phyloP scores from a whole-genome alignment of 64 coral and sea anemone genomes.

The Montipora efflorescens region DNA sequence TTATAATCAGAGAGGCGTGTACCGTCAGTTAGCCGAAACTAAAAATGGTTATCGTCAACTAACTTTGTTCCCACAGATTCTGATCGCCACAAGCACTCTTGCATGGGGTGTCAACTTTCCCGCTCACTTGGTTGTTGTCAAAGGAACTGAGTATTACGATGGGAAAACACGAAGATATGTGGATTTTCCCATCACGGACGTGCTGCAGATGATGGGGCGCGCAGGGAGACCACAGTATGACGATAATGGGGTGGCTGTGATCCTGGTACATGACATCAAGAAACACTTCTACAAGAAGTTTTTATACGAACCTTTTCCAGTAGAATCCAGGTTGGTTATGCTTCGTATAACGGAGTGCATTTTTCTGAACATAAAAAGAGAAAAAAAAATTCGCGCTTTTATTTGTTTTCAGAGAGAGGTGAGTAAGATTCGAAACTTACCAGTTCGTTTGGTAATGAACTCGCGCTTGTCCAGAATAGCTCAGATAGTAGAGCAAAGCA shows the following conservation, averaged over 20 bases:
- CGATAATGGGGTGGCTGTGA: constrained; percentile 90
- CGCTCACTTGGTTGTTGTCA: constrained; percentile 94
- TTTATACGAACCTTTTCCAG: constrained; percentile 96
- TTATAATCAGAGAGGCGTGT: too few species aligned
- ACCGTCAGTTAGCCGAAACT: too few species aligned
- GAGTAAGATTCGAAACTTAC: too few species aligned
- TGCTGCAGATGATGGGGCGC: constrained; percentile 99
- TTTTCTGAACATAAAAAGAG: too few species aligned
- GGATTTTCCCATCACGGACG: constrained; percentile 98
- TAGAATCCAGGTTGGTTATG: constrained; percentile 87
- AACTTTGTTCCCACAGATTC: constrained; percentile 42
- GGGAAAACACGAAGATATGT: constrained; percentile 95
- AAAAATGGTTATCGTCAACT: neutral
- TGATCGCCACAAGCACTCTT: constrained; percentile 96
- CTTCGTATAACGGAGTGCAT: neutral
- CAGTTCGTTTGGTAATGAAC: too few species aligned
- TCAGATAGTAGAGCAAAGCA: too few species aligned
- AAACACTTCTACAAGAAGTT: constrained; percentile 99
- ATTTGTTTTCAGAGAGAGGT: neutral
- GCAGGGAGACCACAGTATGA: constrained; percentile 98
- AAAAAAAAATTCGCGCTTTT: neutral
- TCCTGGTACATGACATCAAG: constrained; percentile 98
- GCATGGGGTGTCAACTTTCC: constrained; percentile 99
- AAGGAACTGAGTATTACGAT: constrained; percentile 98
- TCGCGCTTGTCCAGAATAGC: too few species aligned